These are phyloP conservation scores for Platalea minor DNA, from an alignment of 2,797 vertebrate species.

Conservation along the genomic window DNA sequence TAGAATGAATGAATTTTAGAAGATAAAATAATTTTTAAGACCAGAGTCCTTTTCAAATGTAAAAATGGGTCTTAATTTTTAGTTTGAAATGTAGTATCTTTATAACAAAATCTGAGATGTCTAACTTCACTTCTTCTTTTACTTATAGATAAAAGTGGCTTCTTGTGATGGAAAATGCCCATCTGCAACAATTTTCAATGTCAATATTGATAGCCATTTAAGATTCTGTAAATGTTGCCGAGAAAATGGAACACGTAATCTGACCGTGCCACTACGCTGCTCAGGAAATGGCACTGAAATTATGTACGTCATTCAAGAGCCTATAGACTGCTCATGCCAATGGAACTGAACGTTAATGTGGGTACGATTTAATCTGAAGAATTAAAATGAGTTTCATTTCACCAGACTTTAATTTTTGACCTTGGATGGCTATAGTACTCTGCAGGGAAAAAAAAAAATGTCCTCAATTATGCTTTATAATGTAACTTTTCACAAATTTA, in stretches of 20 bases:
- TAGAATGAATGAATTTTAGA: not conserved
- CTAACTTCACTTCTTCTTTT: not conserved
- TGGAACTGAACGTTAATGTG: constrained; percentile 83
- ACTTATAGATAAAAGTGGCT: constrained; percentile 86
- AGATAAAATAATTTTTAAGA: not conserved
- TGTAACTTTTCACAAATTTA: not conserved
- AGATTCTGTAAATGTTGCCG: constrained; percentile 98
- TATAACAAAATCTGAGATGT: not conserved
- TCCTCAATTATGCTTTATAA: not conserved
- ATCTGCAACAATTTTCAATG: constrained; percentile 97
- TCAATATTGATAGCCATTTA: constrained; percentile 95
- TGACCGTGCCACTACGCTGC: constrained; percentile 89
- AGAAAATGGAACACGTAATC: constrained; percentile 87
- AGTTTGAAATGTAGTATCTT: not conserved
- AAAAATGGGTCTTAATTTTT: not conserved
- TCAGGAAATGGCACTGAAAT: constrained; percentile 90
- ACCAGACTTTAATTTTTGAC: not conserved
- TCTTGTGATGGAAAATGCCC: constrained; percentile 98
- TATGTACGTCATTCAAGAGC: constrained; percentile 90
- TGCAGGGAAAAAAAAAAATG: not conserved
- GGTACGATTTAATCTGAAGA: not conserved
- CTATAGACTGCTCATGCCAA: constrained; percentile 93
- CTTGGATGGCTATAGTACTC: not conserved
- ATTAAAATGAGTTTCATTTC: not conserved
- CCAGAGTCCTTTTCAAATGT: not conserved